Base-by-base conservation (phyloP, 2,797 vertebrate genomes). In the Emydoidea blandingii region DNA sequence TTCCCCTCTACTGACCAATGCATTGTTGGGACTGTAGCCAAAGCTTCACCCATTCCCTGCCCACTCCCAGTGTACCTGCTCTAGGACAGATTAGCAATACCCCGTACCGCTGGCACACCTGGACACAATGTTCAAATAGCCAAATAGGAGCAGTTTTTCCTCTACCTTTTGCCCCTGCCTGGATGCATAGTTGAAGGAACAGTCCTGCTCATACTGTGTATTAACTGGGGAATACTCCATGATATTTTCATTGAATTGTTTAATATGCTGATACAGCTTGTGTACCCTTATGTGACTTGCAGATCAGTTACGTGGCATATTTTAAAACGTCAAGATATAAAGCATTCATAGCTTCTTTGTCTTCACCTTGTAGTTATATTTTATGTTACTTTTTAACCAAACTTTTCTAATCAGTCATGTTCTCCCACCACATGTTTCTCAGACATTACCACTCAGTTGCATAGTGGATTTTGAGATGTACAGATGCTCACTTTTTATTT, bases 321-420 rank as follows among this genome's bases (percentile, higher is more conserved):
- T 86, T 78, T 59, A 68, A 68, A 89, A 83, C 37, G 52, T 31
- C 18, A 19, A 79, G 15, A 4, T 83, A 19, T 79, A 54, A 86
- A 81, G 21, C 37, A 50, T 11, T 16, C 49, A 12, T 10, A 5
- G 0, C 76, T 8, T 52, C 49, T 85, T 88, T 57, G 14, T 81
- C 23, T 82, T 72, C 81, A 81, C 68, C 79, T 84, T 27, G 15
- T 4, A 68, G 56, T 65, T 94, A 11, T 72, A 72, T 88, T 88
- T 94, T 62, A 18, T 86, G 34, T 21, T 27, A 14, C 49, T 68
- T 62, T 80, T 90, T 54, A 83, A 37, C 44, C 50, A 41, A 6
- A 54, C 47, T 65, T 82, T 59, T 56, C 74, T 29, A 49, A 56
- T 52, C 1, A 21, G 3, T 56, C 79, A 25, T 79, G 34, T 49